Evolutionary conservation across 2,113 vertebrate genomes (phyloP).

Genomic region (Malurus melanocephalus): DNA sequence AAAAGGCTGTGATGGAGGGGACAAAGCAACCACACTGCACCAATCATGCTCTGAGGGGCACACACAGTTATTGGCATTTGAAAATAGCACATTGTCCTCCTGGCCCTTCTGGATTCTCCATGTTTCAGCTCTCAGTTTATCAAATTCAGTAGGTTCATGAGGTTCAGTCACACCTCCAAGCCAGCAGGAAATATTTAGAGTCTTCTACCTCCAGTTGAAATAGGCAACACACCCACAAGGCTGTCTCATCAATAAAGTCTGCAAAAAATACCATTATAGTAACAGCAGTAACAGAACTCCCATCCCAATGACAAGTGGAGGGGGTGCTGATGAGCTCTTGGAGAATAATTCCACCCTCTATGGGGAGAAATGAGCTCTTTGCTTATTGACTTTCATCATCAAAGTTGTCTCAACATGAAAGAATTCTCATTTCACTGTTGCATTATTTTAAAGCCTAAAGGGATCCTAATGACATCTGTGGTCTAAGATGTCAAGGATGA

Average conservation of each 20-base stretch:
- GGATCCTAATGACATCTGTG: neutral
- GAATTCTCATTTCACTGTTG: neutral
- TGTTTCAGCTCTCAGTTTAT: neutral
- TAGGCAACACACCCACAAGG: neutral
- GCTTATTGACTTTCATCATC: neutral
- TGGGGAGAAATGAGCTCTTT: neutral
- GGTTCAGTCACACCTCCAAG: neutral
- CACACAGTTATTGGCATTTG: accelerated
- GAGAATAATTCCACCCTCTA: neutral
- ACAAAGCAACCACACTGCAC: neutral
- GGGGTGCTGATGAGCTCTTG: neutral
- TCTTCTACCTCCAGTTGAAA: neutral
- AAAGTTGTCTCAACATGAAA: neutral
- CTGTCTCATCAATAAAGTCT: neutral
- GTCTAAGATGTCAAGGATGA: neutral
- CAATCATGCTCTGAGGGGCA: neutral
- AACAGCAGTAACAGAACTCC: neutral
- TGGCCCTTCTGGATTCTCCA: neutral
- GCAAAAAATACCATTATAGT: neutral
- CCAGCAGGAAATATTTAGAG: neutral
- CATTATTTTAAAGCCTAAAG: neutral
- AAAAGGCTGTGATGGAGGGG: neutral
- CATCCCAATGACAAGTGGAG: neutral
- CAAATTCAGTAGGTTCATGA: neutral
- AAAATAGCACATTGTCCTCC: accelerated